phyloP scores from a whole-genome alignment of 2,888 invertebrate genomes.

The Phymatocera aterrima region DNA sequence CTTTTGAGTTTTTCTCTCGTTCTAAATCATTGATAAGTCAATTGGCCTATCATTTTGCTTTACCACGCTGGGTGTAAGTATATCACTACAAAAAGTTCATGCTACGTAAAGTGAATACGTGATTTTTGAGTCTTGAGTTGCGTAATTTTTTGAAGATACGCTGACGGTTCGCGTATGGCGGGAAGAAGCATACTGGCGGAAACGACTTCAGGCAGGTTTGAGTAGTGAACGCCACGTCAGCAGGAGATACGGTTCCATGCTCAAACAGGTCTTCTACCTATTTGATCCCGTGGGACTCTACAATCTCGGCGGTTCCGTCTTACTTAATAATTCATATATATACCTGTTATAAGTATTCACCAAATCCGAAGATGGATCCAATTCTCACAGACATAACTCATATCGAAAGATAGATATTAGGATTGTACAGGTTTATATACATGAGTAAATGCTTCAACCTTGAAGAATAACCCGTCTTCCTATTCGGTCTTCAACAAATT shows the following conservation, averaged over 20 bases:
- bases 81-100: background rate
- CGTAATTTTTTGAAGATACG: background rate
- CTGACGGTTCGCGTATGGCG: background rate
- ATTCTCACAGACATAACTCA: background rate
- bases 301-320: background rate
- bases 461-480: background rate
- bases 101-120: background rate
- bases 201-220: background rate
- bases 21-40: background rate
- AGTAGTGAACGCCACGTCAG: constrained; percentile 14
- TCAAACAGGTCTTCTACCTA: constrained; percentile 23
- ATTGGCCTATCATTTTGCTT: background rate
- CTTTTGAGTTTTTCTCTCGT: background rate
- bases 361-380: background rate
- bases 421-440: background rate
- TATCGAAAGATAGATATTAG: background rate
- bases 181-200: background rate
- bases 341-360: background rate
- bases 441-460: background rate
- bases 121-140: background rate
- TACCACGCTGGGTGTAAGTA: background rate
- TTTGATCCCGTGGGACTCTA: constrained; percentile 6
- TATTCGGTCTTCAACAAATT: background rate
- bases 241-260: constrained; percentile 26
- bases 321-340: background rate